Conservation (phyloP, 2,888 invertebrate genomes). For the Megalurothrips usitatus region DNA sequence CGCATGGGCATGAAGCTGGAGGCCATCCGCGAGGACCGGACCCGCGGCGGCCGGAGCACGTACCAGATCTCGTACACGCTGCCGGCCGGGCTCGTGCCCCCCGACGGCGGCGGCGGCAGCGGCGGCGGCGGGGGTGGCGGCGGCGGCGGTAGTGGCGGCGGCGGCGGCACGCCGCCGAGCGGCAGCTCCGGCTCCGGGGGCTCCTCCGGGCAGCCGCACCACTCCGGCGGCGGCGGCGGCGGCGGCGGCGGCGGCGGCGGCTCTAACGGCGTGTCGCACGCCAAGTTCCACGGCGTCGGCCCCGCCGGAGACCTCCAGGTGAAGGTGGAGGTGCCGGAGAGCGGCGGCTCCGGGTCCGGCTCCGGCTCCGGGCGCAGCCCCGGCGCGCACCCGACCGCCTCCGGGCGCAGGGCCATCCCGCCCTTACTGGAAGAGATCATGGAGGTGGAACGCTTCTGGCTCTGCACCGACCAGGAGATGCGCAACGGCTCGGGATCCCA, state of each 20-base stretch:
- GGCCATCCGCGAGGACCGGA: conserved; percentile 92
- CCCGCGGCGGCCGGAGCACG: conserved; percentile 90
- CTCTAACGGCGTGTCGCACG: not conserved
- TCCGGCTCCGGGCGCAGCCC: too few relatives aligned
- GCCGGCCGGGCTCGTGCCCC: conserved; percentile 54
- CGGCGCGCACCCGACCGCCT: not conserved
- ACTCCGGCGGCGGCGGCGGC: not conserved
- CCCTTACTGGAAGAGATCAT: conserved; percentile 74
- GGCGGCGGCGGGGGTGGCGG: conserved; percentile 31
- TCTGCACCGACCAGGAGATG: conserved; percentile 65
- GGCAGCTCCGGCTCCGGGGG: conserved; percentile 22
- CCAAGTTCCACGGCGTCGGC: conserved; percentile 38
- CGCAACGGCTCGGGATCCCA: not conserved
- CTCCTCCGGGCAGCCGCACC: too few relatives aligned
- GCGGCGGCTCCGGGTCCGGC: too few relatives aligned
- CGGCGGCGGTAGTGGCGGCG: conserved; percentile 7
- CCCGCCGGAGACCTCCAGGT: conserved; percentile 40
- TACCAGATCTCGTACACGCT: conserved; percentile 92
- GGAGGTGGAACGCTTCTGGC: conserved; percentile 94
- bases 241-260: not conserved
- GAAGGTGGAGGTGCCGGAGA: conserved; percentile 41
- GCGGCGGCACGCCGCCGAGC: conserved; percentile 36
- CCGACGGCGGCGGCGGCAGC: conserved; percentile 49
- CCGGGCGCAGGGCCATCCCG: conserved; percentile 49
- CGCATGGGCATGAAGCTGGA: conserved; percentile 96